phyloP scores from a whole-genome alignment of 2,888 invertebrate species.

The Drosophila paramelanica region DNA sequence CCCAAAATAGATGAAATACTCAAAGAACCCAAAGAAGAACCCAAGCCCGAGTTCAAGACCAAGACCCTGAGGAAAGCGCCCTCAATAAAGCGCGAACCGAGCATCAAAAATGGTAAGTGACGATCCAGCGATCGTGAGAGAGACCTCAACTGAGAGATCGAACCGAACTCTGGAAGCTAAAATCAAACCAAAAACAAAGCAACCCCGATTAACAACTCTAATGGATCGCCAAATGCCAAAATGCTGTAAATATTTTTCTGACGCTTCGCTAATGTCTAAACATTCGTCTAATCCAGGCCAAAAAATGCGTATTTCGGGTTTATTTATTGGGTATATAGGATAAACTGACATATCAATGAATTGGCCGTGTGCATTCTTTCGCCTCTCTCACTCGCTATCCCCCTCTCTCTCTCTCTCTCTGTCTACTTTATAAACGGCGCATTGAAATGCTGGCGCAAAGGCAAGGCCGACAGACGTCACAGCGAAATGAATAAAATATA shows the following conservation, averaged over 20 bases:
- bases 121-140: slow-evolving; percentile 13
- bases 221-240: slow-evolving; percentile 55
- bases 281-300: slow-evolving; percentile 22
- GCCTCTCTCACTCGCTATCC: slow-evolving; percentile 10
- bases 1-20: slow-evolving; percentile 83
- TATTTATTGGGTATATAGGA: slow-evolving; percentile 11
- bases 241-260: slow-evolving; percentile 63
- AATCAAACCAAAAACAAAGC: slow-evolving; percentile 15
- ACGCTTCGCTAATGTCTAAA: slow-evolving; percentile 60
- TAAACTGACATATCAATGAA: slow-evolving; percentile 23
- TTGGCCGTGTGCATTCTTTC: slow-evolving; percentile 42
- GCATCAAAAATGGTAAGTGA: slow-evolving; percentile 83
- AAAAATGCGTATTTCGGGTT: slow-evolving; percentile 6
- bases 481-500: slow-evolving; percentile 46
- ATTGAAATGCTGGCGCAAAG: slow-evolving; percentile 47
- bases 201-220: slow-evolving; percentile 67
- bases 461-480: slow-evolving; percentile 68
- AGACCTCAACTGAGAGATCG: slow-evolving; percentile 1
- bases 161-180: slow-evolving; percentile 49
- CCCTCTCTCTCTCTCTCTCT: slow-evolving; percentile 1
- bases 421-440: neutral
- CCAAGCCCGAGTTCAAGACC: slow-evolving; percentile 84
- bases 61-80: slow-evolving; percentile 83
- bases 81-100: slow-evolving; percentile 82
- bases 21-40: slow-evolving; percentile 82